A percentile compares a stretch with the other conserved stretches of the same genome.
Evolutionary conservation across 2,113 vertebrate species (phyloP).

Genomic region (Charina bottae): DNA sequence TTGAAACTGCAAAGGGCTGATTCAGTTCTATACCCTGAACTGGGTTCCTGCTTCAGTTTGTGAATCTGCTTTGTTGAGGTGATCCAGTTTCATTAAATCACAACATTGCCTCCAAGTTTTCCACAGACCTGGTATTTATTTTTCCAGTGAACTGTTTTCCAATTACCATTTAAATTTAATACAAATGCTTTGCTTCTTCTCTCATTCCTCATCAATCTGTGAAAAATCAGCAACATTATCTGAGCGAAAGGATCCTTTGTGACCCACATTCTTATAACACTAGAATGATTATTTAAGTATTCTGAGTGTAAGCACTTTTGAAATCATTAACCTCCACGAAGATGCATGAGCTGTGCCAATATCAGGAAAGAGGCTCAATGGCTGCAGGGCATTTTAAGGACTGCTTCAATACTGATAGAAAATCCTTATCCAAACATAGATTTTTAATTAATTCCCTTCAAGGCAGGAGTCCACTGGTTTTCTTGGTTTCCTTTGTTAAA

Average conservation of each 20-base stretch:
- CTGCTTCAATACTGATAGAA: conserved; percentile 48
- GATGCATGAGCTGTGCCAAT: conserved; percentile 56
- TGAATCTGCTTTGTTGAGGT: not conserved
- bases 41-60: not conserved
- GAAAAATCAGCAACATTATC: conserved; percentile 24
- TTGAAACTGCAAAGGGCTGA: not conserved
- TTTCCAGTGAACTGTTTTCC: conserved; percentile 4
- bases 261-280: conserved; percentile 53
- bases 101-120: not conserved
- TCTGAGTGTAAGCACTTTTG: conserved; percentile 47
- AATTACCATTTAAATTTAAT: conserved; percentile 3
- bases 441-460: conserved; percentile 62
- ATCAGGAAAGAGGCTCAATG: conserved; percentile 51
- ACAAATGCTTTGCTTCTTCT: not conserved
- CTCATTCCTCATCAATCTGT: conserved; percentile 1
- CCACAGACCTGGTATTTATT: not conserved
- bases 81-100: not conserved
- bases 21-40: not conserved
- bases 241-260: conserved; percentile 32
- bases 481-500: conserved; percentile 49
- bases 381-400: conserved; percentile 48
- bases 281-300: conserved; percentile 59
- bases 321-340: conserved; percentile 56
- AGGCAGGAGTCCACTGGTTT: conserved; percentile 49
- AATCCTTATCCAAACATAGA: conserved; percentile 47